Percentiles rank a stretch among this genome's conserved stretches.
Conservation (phyloP, 2,888 invertebrate species). For the Acanthosepion lycidas region DNA sequence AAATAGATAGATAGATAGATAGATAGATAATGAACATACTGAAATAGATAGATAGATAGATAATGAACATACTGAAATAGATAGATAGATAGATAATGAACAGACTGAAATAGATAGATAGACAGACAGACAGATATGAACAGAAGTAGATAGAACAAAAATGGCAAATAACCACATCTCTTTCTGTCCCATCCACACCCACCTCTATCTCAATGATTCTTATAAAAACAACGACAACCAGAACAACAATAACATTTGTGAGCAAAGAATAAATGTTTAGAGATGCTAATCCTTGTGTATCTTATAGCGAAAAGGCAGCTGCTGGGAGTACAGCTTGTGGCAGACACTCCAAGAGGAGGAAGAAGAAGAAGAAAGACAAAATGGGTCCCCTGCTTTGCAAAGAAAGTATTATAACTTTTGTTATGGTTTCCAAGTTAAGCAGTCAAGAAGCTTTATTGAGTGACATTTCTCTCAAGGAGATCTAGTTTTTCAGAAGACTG, state of each 20-base stretch:
- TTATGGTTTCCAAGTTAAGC: neutral
- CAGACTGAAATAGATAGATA: neutral
- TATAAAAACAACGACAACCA: neutral
- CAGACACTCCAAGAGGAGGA: neutral
- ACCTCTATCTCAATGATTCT: neutral
- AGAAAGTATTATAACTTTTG: neutral
- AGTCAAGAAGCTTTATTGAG: neutral
- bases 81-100: neutral
- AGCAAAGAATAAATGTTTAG: conserved; percentile 33
- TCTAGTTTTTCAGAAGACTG: neutral
- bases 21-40: too few relatives aligned
- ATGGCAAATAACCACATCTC: neutral
- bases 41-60: neutral
- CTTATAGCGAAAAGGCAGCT: neutral
- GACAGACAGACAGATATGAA: neutral
- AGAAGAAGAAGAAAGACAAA: neutral
- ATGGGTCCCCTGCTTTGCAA: neutral
- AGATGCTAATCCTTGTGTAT: conserved; percentile 33
- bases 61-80: neutral
- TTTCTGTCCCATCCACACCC: neutral
- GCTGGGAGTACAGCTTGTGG: neutral
- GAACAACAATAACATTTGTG: conserved; percentile 8
- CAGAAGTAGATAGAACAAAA: neutral
- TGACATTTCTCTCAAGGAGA: neutral
- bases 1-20: neutral